Conservation (phyloP, 2,888 invertebrate species). For the Drosophila ustulata region DNA sequence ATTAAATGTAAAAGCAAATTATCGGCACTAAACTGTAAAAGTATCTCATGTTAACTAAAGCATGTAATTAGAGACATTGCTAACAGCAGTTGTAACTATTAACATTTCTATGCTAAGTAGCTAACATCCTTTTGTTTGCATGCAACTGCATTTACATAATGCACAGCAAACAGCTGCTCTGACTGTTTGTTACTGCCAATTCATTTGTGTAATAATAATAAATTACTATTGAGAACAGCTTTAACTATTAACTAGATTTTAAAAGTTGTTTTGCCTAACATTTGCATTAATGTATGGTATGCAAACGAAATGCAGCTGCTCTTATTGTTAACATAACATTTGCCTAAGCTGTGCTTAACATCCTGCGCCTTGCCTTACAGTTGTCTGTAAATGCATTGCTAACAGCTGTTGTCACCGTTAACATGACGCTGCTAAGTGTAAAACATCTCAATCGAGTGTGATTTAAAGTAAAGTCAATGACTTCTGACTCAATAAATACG, state of each 20-base stretch:
- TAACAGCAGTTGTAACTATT: background rate
- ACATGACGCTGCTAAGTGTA: background rate
- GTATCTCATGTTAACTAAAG: background rate
- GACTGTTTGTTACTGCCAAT: too few relatives aligned
- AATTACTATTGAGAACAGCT: too few relatives aligned
- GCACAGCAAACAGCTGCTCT: too few relatives aligned
- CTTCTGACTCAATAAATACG: conserved; percentile 10
- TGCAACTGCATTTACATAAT: too few relatives aligned
- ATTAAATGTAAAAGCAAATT: too few relatives aligned
- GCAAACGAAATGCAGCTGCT: background rate
- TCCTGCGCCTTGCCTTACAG: background rate
- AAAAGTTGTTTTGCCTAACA: background rate
- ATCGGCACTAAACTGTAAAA: too few relatives aligned
- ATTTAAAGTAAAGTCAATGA: conserved; percentile 18
- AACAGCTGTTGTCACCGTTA: too few relatives aligned
- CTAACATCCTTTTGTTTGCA: background rate
- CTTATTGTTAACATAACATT: background rate
- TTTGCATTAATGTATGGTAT: background rate
- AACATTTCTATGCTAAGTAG: background rate
- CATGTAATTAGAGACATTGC: background rate
- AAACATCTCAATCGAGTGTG: conserved; percentile 6
- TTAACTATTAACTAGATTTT: too few relatives aligned
- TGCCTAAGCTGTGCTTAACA: background rate
- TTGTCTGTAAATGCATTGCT: background rate
- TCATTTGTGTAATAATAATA: too few relatives aligned